These are phyloP conservation scores for Onychostoma macrolepis DNA, from an alignment of 2,113 vertebrate genomes.

Conservation along the genomic window DNA sequence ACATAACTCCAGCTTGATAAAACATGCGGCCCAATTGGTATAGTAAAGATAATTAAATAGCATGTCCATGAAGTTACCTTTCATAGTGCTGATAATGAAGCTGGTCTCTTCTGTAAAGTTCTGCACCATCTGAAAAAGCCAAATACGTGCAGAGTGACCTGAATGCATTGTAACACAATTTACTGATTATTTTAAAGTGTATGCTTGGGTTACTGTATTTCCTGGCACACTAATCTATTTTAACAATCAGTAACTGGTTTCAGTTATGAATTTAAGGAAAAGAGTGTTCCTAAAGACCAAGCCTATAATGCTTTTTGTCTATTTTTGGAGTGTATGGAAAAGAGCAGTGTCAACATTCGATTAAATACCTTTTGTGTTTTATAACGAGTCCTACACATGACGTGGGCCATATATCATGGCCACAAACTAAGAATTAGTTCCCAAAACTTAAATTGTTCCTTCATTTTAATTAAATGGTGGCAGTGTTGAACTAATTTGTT, in stretches of 20 bases:
- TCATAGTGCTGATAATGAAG: conserved; percentile 87
- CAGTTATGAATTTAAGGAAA: not conserved
- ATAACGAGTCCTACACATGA: not conserved
- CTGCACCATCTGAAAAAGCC: conserved; percentile 87
- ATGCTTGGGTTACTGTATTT: not conserved
- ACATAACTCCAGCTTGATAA: not conserved
- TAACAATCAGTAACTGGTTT: conserved; percentile 4
- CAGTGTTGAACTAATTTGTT: too few species aligned
- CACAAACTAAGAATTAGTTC: too few species aligned
- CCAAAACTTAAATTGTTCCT: too few species aligned
- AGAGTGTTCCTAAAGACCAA: not conserved
- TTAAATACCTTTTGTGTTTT: not conserved
- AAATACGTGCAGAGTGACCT: not conserved
- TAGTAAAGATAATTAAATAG: not conserved
- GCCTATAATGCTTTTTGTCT: not conserved
- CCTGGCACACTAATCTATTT: not conserved
- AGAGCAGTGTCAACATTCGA: not conserved
- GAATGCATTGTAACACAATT: not conserved
- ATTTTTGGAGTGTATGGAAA: not conserved
- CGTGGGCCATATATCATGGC: too few species aligned
- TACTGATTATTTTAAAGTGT: not conserved
- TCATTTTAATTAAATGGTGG: too few species aligned
- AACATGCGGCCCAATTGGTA: not conserved
- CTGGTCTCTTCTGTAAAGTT: conserved; percentile 91
- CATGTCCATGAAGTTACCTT: conserved; percentile 75